A percentile compares a stretch with the other conserved stretches of the same genome.
Conservation (phyloP, 92 coral and sea anemone species). For the Actinostola sp. region DNA sequence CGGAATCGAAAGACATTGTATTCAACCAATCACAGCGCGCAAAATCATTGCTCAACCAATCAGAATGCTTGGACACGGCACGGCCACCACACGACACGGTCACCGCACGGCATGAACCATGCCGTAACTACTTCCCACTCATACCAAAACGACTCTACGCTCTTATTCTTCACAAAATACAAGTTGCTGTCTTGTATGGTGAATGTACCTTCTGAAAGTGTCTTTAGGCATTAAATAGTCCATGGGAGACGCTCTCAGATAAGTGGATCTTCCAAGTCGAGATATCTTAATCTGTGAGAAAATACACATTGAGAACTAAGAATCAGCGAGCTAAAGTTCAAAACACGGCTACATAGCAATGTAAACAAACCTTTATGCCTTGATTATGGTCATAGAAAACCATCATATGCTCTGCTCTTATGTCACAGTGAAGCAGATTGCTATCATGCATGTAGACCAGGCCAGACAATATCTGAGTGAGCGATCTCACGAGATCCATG, state of each 20-base stretch:
- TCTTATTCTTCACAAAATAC: neutral
- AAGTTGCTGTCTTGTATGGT: neutral
- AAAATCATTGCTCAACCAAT: too few species aligned
- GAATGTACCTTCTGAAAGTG: constrained; percentile 15
- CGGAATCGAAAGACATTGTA: too few species aligned
- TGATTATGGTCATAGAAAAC: constrained; percentile 2
- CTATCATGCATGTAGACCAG: constrained; percentile 18
- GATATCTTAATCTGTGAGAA: constrained; percentile 26
- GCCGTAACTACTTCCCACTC: neutral
- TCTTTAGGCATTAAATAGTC: constrained; percentile 18
- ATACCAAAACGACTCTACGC: neutral
- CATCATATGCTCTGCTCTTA: constrained; percentile 28
- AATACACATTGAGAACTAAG: too few species aligned
- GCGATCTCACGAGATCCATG: neutral
- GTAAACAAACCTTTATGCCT: neutral
- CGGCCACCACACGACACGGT: too few species aligned
- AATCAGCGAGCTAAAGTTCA: neutral
- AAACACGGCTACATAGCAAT: neutral
- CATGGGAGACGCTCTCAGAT: neutral
- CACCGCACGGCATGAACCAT: too few species aligned
- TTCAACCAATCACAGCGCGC: too few species aligned
- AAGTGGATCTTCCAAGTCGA: constrained; percentile 22
- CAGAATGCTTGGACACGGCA: too few species aligned
- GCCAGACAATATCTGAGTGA: constrained; percentile 11
- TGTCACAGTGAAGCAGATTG: constrained; percentile 19